A percentile compares a stretch with the other conserved stretches of the same genome.
Evolutionary conservation across 2,113 vertebrate species (phyloP).

Genomic region (Anarrhichthys ocellatus): DNA sequence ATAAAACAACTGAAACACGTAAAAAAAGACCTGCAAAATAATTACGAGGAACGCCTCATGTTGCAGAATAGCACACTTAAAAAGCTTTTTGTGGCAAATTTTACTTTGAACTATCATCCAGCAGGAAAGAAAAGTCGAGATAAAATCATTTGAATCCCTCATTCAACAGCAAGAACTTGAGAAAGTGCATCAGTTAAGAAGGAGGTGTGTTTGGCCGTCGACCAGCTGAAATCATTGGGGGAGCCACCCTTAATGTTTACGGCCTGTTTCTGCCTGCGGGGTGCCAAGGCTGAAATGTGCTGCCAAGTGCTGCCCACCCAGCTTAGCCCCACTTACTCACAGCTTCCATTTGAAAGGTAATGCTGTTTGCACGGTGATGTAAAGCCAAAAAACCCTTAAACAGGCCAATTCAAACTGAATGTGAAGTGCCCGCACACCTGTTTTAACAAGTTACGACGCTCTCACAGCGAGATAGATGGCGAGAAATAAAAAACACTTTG

Average conservation of each 20-base stretch:
- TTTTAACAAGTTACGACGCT: conserved; percentile 21
- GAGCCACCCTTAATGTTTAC: conserved; percentile 68
- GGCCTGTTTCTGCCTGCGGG: conserved; percentile 50
- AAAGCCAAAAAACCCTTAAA: conserved; percentile 49
- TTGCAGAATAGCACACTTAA: conserved; percentile 20
- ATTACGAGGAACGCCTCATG: conserved; percentile 29
- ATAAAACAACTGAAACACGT: conserved; percentile 58
- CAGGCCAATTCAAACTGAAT: conserved; percentile 32
- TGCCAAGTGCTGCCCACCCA: conserved; percentile 77
- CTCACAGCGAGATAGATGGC: background rate
- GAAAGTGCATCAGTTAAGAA: conserved; percentile 5
- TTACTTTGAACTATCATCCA: conserved; percentile 1
- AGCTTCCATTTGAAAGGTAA: conserved; percentile 58
- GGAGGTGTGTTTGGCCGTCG: conserved; percentile 26
- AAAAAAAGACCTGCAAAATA: conserved; percentile 24
- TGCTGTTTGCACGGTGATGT: conserved; percentile 50
- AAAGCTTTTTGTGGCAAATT: background rate
- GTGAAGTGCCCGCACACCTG: conserved; percentile 52
- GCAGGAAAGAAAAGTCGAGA: background rate
- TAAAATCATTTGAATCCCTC: background rate
- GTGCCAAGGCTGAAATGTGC: conserved; percentile 59
- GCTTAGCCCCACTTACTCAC: conserved; percentile 64
- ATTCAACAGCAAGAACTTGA: background rate
- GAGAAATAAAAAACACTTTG: background rate
- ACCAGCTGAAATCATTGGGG: conserved; percentile 27